Conservation (phyloP, 53 echinoderm and acorn worm genomes). For the Pentamera pediparva region DNA sequence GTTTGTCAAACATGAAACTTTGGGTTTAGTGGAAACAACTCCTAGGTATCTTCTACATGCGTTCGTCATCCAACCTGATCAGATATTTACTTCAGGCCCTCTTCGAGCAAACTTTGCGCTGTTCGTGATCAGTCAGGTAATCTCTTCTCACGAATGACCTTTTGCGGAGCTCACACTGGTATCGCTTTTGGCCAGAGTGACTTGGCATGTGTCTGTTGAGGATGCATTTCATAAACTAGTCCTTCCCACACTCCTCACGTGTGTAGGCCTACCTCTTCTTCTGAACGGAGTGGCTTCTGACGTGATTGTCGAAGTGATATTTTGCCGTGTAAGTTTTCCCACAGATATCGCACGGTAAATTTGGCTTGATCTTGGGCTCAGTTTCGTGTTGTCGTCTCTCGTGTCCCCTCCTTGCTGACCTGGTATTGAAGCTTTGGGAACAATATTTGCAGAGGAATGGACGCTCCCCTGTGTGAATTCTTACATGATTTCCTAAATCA, state of each 20-base stretch:
- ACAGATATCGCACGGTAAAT: neutral
- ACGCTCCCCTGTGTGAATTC: neutral
- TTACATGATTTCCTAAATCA: neutral
- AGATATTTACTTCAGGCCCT: too few relatives aligned
- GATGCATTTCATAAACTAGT: neutral
- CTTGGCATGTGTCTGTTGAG: neutral
- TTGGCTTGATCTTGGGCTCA: neutral
- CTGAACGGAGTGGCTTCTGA: neutral
- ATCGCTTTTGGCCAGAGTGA: neutral
- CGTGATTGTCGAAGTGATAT: neutral
- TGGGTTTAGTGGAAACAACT: too few relatives aligned
- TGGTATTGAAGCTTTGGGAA: neutral
- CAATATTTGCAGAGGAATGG: neutral
- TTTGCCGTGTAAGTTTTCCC: neutral
- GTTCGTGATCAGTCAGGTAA: neutral
- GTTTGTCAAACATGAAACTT: too few relatives aligned
- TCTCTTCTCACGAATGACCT: neutral
- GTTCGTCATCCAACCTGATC: too few relatives aligned
- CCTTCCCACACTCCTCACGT: neutral
- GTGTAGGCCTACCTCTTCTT: neutral
- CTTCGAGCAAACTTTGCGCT: neutral
- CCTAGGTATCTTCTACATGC: too few relatives aligned
- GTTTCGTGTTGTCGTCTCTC: neutral
- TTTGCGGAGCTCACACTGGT: neutral
- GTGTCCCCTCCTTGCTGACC: neutral